Base-by-base conservation (phyloP, 2,797 vertebrate species). In the Varecia variegata region DNA sequence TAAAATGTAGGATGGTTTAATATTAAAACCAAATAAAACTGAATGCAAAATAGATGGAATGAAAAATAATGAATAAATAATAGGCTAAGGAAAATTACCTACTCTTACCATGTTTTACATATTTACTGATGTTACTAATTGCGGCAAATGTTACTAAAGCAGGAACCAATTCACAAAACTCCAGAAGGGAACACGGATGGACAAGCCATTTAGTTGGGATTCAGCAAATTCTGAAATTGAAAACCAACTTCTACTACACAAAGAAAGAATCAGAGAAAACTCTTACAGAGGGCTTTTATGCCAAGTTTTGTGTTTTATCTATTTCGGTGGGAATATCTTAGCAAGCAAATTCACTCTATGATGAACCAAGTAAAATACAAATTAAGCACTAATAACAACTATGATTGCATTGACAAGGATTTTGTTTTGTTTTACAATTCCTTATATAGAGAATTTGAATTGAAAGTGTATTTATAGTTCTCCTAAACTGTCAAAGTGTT, bases 191-290 rank as follows among this genome's bases (percentile, higher is more conserved):
- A 10, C 25, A 17, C 2, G 27, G 30, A 68, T 82, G 77, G 30
- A 47, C 3, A 92, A 87, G 9, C 5, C 32, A 40, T 82, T 85
- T 60, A 45, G 52, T 88, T 4, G 50, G 54, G 65, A 58, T 89
- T 93, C 13, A n/a, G 35, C 25, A 92, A 86, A 83, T 92, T 95
- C 45, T 86, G 62, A 93, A 90, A 90, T 18, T n/a, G 13, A 80
- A 91, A 93, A 80, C 15, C 25, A 60, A 56, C 7, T 54, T 92
- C 87, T 68, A 40, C 10, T 47, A 76, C 7, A 71, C 14, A 79
- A 58, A 77, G 17, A 90, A 81, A 20, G 7, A 2, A 45, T 25
- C 23, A 47, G n/a, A 35, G 35, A 73, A 62, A 81, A 58, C 23
- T 45, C 5, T 54, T 76, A 10, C 2, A 7, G 6, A 50, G 20